Conservation (phyloP, 2,888 invertebrate genomes). For the Phasia obesa region DNA sequence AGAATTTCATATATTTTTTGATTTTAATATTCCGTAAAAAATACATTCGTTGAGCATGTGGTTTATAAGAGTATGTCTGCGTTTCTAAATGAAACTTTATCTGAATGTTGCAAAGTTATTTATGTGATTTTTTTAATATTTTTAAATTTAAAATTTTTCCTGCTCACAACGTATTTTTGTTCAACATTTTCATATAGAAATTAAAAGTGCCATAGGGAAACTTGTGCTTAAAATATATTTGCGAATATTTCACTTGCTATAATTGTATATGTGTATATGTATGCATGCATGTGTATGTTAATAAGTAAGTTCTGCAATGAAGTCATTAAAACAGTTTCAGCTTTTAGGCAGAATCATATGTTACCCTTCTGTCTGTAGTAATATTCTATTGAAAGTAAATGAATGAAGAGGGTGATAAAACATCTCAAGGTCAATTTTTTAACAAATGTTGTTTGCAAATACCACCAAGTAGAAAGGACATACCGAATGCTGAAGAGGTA, state of each 20-base stretch:
- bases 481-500: too few species aligned
- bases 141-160: not conserved
- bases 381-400: too few species aligned
- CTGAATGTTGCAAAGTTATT: not conserved
- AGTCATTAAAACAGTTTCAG: not conserved
- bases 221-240: not conserved
- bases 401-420: too few species aligned
- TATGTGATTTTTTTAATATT: not conserved
- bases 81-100: too few species aligned
- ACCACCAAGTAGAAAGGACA: too few species aligned
- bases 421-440: too few species aligned
- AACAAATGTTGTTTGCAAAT: too few species aligned
- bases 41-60: not conserved
- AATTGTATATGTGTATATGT: too few species aligned
- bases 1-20: not conserved
- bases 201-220: not conserved
- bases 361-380: too few species aligned
- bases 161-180: not conserved
- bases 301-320: too few species aligned
- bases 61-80: not conserved
- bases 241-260: too few species aligned
- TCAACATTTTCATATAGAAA: not conserved
- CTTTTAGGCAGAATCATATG: not conserved
- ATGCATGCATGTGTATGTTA: too few species aligned
- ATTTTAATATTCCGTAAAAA: not conserved